Base-by-base conservation (phyloP, 2,888 invertebrate species). In the Dascillus cervinus region DNA sequence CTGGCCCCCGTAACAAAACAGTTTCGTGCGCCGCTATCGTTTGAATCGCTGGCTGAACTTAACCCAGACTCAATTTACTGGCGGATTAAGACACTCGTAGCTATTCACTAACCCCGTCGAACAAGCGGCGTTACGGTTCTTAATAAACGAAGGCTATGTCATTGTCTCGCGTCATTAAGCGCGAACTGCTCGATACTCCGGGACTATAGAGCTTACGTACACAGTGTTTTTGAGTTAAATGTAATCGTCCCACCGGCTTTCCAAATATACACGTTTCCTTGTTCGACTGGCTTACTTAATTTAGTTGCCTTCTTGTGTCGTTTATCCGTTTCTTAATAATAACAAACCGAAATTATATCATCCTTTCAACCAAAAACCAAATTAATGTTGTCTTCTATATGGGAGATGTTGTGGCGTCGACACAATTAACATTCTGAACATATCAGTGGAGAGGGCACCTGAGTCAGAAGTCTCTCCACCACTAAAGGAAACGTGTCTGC, bases 101-200 rank as follows among this genome's bases (percentile, higher is more conserved):
- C 59, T 59, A 63, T 64, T 63, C 60, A 58, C 58, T 60, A 64
- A 62, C 63, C 62, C 59, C 59, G 60, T 60, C 58, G 62, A 64
- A 62, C 63, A 63, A 61, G 60, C 62, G 55, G 58, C 62, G 60
- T 62, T 62, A 63, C 62, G 62, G 64, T 62, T 64, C 64, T 64
- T 64, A 64, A 64, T 65, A 64, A 65, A 65, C 64, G 64, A 64
- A 62, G 62, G 64, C 63, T 62, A 60, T 60, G 59, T 62, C 63
- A 63, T 65, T 64, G 62, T 65, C 57, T 62, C 64, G 63, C 55
- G 56, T 61, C 64, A 64, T 65, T 65, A 62, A 65, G 62, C 60
- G 53, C 55, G 49, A 56, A 58, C 56, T 60, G 58, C 52, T 58
- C 51, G 43, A 47, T 48, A 44, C 44, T n/a, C n/a, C 49, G 52